Evolutionary conservation across 2,113 vertebrate species (phyloP), one percentile per base, ranked within the genome.

Genomic region (Sphyrna mokarran): DNA sequence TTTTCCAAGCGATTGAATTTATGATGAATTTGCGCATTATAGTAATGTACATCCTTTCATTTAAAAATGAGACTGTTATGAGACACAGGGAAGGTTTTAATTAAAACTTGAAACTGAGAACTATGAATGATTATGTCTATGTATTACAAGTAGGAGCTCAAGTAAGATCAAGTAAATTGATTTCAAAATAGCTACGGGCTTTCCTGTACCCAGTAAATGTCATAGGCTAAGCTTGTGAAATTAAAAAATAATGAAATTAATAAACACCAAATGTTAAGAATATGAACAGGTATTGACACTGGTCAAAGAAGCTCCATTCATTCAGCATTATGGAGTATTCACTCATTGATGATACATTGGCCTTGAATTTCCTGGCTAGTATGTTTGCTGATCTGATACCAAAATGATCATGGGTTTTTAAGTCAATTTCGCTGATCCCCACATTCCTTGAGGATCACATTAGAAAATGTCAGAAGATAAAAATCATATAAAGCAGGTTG

Each of bases 271-370:
- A 89, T 89, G 14, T 89, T 61, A 54, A 61, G 40, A 94, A 40
- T 94, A 9, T 94, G 91, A 68, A 58, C 86, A 94, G 23, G 40
- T 43, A 20, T 69, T 40, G 16, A 16, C 37, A 69, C 26, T 7
- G n/a, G 69, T 94, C 63, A 94, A 37, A 89, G 10, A 61, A 89
- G 58, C 23, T 89, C 48, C 86, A 94, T 94, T 94, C 69, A 95
- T 48, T 0, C n/a, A 37, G 61, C 37, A n/a, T 66, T 33, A 7
- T 95, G 94, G 69, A 54, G 43, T 18, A 54, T 70, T 54, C 43
- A 33, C 5, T 37, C 8, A 48, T 14, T 69, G 54, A 43, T 54
- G 68, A 68, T 5, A 83, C 8, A 16, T 68, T 22, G 2, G 8
- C 14, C 18, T 63, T 0, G 0, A 93, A 66, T 93, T 93, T 66